phyloP scores from a whole-genome alignment of 2,797 vertebrate genomes.

The Premnoplex brunnescens region DNA sequence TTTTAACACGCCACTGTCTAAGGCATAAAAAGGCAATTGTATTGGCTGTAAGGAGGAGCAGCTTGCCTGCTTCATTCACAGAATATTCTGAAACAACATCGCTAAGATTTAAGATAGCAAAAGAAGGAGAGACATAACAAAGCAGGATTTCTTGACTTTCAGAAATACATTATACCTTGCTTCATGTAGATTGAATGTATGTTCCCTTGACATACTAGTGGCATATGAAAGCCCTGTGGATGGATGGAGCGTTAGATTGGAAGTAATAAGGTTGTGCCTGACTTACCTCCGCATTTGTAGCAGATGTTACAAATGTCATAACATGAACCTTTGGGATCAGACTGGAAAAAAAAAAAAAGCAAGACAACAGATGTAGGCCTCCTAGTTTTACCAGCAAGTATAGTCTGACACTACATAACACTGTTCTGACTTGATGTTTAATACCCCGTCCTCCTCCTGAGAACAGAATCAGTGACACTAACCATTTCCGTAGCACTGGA shows the following conservation, averaged over 20 bases:
- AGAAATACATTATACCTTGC: conserved; percentile 39
- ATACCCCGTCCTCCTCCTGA: conserved; percentile 25
- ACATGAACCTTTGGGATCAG: conserved; percentile 73
- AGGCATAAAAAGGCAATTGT: conserved; percentile 53
- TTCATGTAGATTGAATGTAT: background rate
- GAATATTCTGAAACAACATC: conserved; percentile 43
- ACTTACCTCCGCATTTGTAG: conserved; percentile 72
- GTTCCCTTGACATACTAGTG: conserved; percentile 20
- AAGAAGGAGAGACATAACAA: background rate
- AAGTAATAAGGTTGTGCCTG: conserved; percentile 75
- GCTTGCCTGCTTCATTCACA: conserved; percentile 41
- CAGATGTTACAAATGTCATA: conserved; percentile 77
- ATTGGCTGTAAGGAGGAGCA: conserved; percentile 14
- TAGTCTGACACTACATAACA: conserved; percentile 60
- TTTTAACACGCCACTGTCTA: conserved; percentile 4
- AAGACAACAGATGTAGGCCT: conserved; percentile 66
- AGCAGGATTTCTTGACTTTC: conserved; percentile 19
- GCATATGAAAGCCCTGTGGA: conserved; percentile 61
- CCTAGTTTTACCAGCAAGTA: conserved; percentile 63
- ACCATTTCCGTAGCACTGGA: background rate
- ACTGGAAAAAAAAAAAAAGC: conserved; percentile 6
- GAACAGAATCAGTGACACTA: conserved; percentile 14
- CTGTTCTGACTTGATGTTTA: conserved; percentile 45
- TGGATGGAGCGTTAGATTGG: conserved; percentile 69
- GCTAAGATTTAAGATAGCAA: conserved; percentile 30